These are phyloP conservation scores for Dastarcus helophoroides DNA, from an alignment of 2,888 invertebrate genomes.

Conservation along the genomic window DNA sequence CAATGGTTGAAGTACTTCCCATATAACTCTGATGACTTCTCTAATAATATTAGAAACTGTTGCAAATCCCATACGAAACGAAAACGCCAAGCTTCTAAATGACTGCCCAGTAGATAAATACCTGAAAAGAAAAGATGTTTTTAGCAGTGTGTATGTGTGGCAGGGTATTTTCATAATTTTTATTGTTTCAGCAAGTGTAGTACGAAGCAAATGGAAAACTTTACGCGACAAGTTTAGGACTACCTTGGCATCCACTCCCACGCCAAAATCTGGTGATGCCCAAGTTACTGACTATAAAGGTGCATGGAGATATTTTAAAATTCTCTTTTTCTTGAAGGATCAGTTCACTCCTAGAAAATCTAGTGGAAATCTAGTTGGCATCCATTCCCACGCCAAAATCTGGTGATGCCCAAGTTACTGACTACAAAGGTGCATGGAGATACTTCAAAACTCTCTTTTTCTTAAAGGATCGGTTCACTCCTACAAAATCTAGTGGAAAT, in stretches of 20 bases:
- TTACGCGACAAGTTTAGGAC: conserved; percentile 1
- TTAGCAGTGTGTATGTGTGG: background rate
- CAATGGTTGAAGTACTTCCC: background rate
- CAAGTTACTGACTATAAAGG: background rate
- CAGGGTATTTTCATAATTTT: background rate
- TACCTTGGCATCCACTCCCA: background rate
- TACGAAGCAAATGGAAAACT: conserved; percentile 1
- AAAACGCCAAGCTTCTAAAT: conserved; percentile 7
- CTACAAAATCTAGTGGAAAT: background rate
- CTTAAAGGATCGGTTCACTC: conserved; percentile 3
- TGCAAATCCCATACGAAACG: conserved; percentile 4
- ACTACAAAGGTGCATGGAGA: background rate
- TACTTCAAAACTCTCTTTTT: conserved; percentile 2
- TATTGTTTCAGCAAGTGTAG: background rate
- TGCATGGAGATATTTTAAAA: background rate
- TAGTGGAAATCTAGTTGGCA: background rate
- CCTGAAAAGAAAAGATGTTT: conserved; percentile 2
- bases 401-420: conserved; percentile 1
- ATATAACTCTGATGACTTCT: too few species aligned
- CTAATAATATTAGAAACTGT: conserved; percentile 3
- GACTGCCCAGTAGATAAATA: conserved; percentile 7
- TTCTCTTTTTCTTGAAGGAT: conserved; percentile 4
- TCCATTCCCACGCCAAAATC: conserved; percentile 1
- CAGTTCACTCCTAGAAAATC: conserved; percentile 1
- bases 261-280: conserved; percentile 4